Evolutionary conservation across 2,113 vertebrate genomes (phyloP).

Genomic region (Xiphorhynchus elegans): DNA sequence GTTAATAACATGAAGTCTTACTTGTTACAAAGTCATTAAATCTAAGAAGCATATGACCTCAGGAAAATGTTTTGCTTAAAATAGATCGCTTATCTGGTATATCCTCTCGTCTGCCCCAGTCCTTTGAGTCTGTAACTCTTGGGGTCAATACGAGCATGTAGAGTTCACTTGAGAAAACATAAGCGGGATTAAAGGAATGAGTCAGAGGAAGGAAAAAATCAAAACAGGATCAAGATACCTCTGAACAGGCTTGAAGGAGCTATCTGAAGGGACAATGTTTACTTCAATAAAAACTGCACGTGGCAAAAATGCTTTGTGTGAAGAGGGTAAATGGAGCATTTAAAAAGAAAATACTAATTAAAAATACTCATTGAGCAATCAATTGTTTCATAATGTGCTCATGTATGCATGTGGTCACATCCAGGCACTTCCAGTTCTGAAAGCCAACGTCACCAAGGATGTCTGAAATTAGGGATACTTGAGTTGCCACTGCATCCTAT

Average conservation of each 20-base stretch:
- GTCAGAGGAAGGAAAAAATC: background rate
- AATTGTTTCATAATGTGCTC: slow-evolving; percentile 31
- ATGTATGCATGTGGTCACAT: background rate
- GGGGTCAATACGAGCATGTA: background rate
- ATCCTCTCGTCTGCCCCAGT: background rate
- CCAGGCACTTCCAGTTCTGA: slow-evolving; percentile 27
- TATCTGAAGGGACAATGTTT: background rate
- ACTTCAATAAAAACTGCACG: slow-evolving; percentile 22
- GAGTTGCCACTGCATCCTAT: slow-evolving; percentile 9
- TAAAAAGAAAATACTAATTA: slow-evolving; percentile 61
- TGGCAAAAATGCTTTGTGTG: background rate
- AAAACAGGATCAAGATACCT: background rate
- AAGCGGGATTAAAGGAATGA: background rate
- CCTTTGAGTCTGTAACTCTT: background rate
- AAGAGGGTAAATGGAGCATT: slow-evolving; percentile 15
- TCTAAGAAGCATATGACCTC: background rate
- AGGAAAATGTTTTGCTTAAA: background rate
- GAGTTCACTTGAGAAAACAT: background rate
- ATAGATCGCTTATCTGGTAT: background rate
- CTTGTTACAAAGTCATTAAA: background rate
- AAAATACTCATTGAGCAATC: slow-evolving; percentile 46
- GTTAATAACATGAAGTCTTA: background rate
- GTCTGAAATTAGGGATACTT: slow-evolving; percentile 46
- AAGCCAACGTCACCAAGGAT: background rate
- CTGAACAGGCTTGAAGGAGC: background rate